Base-by-base conservation (phyloP, 2,797 vertebrate species). In the Toxotes lorentzi region DNA sequence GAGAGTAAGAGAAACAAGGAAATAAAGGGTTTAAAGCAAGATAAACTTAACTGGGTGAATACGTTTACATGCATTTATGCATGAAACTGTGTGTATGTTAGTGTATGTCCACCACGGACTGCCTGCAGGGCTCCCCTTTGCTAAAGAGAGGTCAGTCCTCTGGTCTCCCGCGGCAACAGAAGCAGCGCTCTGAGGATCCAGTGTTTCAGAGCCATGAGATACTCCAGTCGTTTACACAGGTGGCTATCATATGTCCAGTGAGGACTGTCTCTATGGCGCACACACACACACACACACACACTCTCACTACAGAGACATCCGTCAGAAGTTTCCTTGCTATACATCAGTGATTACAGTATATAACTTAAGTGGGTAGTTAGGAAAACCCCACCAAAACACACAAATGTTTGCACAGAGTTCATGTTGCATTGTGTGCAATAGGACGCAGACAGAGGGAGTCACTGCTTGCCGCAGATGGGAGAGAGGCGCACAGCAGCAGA, bases 201-300 rank as follows among this genome's bases (percentile, higher is more conserved):
- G 86, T 87, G 87, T 87, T 87, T 85, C 75, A 69, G 80, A 79
- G 70, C 70, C 66, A 73, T 64, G 27, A 71, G 77, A 79, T 80
- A 77, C 74, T 64, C 43, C 51, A 60, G 21, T 62, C 73, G 82
- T 94, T 94, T 93, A 92, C 90, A 93, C 93, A 94, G 93, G 90
- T 94, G 93, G 93, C 85, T 74, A 81, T 93, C 93, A 90, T 82
- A 91, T 94, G 92, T 70, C 53, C 51, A 7, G 40, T 48, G 40
- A 75, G 34, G 66, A 43, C 21, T 50, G 7, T 74, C 67, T 60
- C 35, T 1, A 5, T 34, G 51, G 68, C 64, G 35, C 45, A 73
- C 66, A 48, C 41, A 38, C 40, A 43, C 21, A 23, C 43, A 58
- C 21, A 34, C 64, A 27, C 48, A 77, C 27, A 30, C 3, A 3